phyloP scores from a whole-genome alignment of 2,888 invertebrate species.

The Lepidocyrtinus sp. region DNA sequence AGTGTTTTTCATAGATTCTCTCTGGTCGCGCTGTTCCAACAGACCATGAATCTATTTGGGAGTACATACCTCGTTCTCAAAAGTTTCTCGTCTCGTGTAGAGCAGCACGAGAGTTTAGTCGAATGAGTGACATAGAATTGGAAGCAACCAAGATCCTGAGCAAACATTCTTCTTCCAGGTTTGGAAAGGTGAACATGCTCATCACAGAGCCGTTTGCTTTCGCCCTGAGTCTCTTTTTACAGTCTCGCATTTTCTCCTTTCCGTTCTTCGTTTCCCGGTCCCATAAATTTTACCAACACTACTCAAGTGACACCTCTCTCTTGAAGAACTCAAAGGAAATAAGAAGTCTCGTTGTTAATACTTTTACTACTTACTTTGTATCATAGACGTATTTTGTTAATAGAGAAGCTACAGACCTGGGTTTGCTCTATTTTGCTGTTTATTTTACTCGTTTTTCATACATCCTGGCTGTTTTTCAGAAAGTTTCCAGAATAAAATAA shows the following conservation, averaged over 20 bases:
- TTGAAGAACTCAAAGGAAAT: constrained; percentile 7
- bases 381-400: constrained; percentile 5
- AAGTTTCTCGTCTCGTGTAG: constrained; percentile 8
- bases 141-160: constrained; percentile 28
- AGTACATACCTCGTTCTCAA: not conserved
- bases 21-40: too few relatives aligned
- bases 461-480: too few relatives aligned
- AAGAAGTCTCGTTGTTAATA: not conserved
- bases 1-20: too few relatives aligned
- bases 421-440: too few relatives aligned
- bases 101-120: constrained; percentile 8
- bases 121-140: constrained; percentile 45
- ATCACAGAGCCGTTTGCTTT: constrained; percentile 30
- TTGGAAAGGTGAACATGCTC: constrained; percentile 54
- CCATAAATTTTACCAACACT: constrained; percentile 32
- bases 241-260: constrained; percentile 13
- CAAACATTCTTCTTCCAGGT: constrained; percentile 54
- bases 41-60: not conserved
- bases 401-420: too few relatives aligned
- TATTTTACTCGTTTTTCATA: too few relatives aligned
- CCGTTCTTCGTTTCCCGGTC: constrained; percentile 19
- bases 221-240: constrained; percentile 3
- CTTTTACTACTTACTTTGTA: constrained; percentile 7
- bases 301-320: constrained; percentile 20
- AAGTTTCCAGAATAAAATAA: too few relatives aligned